Percentiles rank a stretch among this genome's conserved stretches.
Conservation (phyloP, 2,888 invertebrate species). For the Metacarcinus magister region DNA sequence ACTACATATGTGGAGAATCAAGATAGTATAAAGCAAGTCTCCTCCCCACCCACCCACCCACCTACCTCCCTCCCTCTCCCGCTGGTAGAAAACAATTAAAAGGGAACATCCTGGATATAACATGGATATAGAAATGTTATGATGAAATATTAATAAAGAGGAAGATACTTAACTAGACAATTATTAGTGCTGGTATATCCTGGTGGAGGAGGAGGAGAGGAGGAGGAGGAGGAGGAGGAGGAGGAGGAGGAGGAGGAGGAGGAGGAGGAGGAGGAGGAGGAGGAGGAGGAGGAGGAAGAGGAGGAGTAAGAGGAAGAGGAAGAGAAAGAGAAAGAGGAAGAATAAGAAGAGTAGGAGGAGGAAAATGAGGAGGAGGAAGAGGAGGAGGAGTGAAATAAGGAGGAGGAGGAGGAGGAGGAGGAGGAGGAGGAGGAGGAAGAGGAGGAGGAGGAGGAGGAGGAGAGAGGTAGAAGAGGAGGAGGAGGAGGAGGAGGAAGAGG, state of each 20-base stretch:
- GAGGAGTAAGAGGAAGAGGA: too few species aligned
- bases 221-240: conserved; percentile 9
- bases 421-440: background rate
- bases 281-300: background rate
- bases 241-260: background rate
- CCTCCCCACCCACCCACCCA: too few species aligned
- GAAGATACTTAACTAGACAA: too few species aligned
- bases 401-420: background rate
- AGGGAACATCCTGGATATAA: too few species aligned
- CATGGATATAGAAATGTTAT: too few species aligned
- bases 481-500: background rate
- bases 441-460: background rate
- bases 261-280: background rate
- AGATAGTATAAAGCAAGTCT: too few species aligned
- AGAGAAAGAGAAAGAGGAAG: too few species aligned
- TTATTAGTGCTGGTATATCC: too few species aligned
- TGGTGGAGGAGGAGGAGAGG: background rate
- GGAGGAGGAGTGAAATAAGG: background rate
- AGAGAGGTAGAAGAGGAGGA: background rate
- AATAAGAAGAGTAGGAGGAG: background rate
- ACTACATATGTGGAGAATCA: too few species aligned
- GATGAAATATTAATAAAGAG: too few species aligned
- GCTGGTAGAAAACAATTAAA: too few species aligned
- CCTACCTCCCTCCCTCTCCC: too few species aligned
- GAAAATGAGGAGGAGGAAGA: background rate